Conservation (phyloP, 53 echinoderm and acorn worm genomes). For the Temnopleurus reevesii region DNA sequence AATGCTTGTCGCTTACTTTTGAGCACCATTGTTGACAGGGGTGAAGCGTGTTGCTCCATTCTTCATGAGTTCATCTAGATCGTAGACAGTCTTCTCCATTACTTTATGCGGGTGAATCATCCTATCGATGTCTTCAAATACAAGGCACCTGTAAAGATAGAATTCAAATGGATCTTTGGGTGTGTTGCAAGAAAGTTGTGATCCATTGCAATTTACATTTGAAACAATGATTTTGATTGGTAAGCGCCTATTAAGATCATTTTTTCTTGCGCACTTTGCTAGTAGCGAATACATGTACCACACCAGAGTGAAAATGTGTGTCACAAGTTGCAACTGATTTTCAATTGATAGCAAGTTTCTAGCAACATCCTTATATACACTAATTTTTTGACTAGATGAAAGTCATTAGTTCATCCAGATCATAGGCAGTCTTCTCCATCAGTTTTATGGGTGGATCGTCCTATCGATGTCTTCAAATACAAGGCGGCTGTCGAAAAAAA, state of each 20-base stretch:
- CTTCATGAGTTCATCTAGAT: slow-evolving; percentile 74
- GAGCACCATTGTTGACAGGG: not conserved
- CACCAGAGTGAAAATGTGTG: too few species aligned
- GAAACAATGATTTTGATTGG: too few species aligned
- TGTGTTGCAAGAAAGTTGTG: too few species aligned
- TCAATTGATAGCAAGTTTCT: too few species aligned
- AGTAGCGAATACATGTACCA: too few species aligned
- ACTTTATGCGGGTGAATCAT: slow-evolving; percentile 71
- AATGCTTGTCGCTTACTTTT: slow-evolving; percentile 30
- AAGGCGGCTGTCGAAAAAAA: slow-evolving; percentile 65
- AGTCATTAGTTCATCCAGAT: slow-evolving; percentile 71
- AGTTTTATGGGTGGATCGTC: slow-evolving; percentile 76
- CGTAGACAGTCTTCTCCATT: slow-evolving; percentile 75
- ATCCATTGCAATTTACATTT: too few species aligned
- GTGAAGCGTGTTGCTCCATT: slow-evolving; percentile 27
- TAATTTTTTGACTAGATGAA: too few species aligned
- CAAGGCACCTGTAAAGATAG: slow-evolving; percentile 63
- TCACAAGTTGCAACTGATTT: too few species aligned
- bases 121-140: slow-evolving; percentile 87
- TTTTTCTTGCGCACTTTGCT: too few species aligned
- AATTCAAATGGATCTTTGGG: too few species aligned
- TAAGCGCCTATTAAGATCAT: too few species aligned
- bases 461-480: slow-evolving; percentile 93
- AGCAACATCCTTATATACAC: too few species aligned
- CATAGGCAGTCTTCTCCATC: slow-evolving; percentile 77